A percentile compares a stretch with the other conserved stretches of the same genome.
Conservation (phyloP, 2,113 vertebrate species). For the Aldabrachelys gigantea region DNA sequence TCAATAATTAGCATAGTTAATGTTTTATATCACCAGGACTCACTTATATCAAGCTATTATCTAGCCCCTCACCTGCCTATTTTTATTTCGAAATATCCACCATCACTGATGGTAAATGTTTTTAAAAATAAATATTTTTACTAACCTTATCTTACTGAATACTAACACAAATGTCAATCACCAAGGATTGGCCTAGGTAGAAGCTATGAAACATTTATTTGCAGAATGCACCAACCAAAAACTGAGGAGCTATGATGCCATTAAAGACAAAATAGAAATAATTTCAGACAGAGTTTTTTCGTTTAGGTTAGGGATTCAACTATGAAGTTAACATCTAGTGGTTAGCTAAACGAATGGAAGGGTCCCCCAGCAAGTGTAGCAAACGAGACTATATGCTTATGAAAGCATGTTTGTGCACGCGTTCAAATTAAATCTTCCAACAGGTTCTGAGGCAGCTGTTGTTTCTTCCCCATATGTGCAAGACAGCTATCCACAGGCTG, state of each 20-base stretch:
- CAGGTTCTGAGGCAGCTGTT: slow-evolving; percentile 64
- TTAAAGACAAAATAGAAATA: slow-evolving; percentile 57
- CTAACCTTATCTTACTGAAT: not conserved
- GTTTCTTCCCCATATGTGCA: not conserved
- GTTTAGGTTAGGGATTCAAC: slow-evolving; percentile 55
- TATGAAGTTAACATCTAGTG: slow-evolving; percentile 55
- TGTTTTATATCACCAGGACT: slow-evolving; percentile 38
- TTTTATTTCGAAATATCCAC: not conserved
- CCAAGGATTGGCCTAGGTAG: not conserved
- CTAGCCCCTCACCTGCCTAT: not conserved
- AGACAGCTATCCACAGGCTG: slow-evolving; percentile 36
- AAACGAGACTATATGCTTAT: not conserved
- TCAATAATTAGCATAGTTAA: slow-evolving; percentile 29
- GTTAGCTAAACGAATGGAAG: slow-evolving; percentile 12
- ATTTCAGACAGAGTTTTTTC: slow-evolving; percentile 42
- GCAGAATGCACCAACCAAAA: slow-evolving; percentile 25
- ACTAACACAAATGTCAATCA: not conserved
- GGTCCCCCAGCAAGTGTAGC: not conserved
- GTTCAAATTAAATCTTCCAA: slow-evolving; percentile 55
- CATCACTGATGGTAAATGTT: not conserved
- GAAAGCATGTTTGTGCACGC: slow-evolving; percentile 39
- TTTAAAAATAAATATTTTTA: not conserved
- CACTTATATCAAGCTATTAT: not conserved
- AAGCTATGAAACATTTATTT: not conserved
- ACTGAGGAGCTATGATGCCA: not conserved